Evolutionary conservation across 2,113 vertebrate genomes (phyloP).

Genomic region (Galeopterus variegatus): DNA sequence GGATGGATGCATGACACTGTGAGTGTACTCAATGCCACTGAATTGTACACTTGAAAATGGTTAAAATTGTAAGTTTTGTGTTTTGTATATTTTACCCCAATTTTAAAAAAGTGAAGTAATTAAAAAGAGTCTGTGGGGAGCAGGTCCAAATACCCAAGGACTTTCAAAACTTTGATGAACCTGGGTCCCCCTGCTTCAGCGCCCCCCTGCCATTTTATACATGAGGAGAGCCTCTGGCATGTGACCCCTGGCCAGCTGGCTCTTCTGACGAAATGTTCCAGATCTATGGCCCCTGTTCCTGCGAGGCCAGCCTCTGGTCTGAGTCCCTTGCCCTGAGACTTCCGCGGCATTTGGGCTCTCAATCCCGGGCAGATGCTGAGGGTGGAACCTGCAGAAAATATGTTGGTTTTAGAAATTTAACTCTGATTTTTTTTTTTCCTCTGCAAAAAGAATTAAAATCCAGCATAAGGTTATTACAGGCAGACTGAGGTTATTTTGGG

Average conservation of each 20-base stretch:
- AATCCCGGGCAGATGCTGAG: conserved; percentile 73
- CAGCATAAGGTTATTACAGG: conserved; percentile 86
- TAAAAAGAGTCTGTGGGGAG: background rate
- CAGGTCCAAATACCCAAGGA: background rate
- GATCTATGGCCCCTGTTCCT: background rate
- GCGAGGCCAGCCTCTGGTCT: background rate
- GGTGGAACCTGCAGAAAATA: background rate
- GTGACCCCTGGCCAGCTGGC: background rate
- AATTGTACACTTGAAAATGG: background rate
- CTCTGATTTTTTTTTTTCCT: conserved; percentile 83
- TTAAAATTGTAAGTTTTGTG: background rate
- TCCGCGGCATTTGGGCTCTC: background rate
- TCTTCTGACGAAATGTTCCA: background rate
- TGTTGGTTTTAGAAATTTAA: conserved; percentile 74
- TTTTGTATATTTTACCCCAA: background rate
- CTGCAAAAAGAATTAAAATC: conserved; percentile 87
- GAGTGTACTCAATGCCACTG: background rate
- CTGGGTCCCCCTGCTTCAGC: too few species aligned
- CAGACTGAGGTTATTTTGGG: conserved; percentile 87
- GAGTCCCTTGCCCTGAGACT: background rate
- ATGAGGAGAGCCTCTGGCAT: background rate
- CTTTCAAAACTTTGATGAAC: background rate
- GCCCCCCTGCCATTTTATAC: too few species aligned
- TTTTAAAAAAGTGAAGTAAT: background rate
- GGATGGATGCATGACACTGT: fast-evolving